Base-by-base conservation (phyloP, 92 coral and sea anemone species). In the Bergia puertoricense region DNA sequence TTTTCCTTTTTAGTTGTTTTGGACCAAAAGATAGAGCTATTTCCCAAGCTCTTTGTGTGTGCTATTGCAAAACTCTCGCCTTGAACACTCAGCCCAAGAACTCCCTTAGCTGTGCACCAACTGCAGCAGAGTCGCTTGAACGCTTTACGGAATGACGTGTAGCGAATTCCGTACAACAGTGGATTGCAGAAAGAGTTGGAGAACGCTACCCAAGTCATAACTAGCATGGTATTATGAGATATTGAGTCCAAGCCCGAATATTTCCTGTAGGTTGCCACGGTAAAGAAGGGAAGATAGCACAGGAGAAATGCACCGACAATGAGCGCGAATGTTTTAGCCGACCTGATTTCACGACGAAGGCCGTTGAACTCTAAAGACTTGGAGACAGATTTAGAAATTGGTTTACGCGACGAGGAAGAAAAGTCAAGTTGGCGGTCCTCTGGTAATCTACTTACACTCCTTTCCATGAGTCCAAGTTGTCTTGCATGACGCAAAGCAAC, bases 121-220 rank as follows among this genome's bases (percentile, higher is more conserved):
- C 65, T 84, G 69, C 91, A 87, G 36, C 92, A 92, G 8, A 96
- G 90, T 48, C 74, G 77, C 67, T 89, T 92, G 85, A 95, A 96
- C 18, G 99, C 99, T 62, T 84, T 92, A 57, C 93, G 95, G 81
- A 96, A 95, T 38, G 95, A 93, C 44, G 92, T 74, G 85, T 95
- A 92, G 75, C 99, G 88, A 51, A 95, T 72, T 5, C 95, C 94
- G 71, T 96, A 96, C 42, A 96, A 88, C 20, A 96, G 72, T 22
- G 99, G 99, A 86, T 96, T 96, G 67, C 96, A 86, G 76, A 92
- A 96, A 10, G 96, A 95, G 74, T 96, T 96, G 6, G 96, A 91
- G 85, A 95, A 96, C 4, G 92, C 99, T 6, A 96, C 44, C 99
- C 99, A 96, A 59, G 93, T 96, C 8, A 94, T 91, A 5, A 91